Evolutionary conservation across 2,113 vertebrate genomes (phyloP).

Genomic region (Cyanoramphus novaezelandiae): DNA sequence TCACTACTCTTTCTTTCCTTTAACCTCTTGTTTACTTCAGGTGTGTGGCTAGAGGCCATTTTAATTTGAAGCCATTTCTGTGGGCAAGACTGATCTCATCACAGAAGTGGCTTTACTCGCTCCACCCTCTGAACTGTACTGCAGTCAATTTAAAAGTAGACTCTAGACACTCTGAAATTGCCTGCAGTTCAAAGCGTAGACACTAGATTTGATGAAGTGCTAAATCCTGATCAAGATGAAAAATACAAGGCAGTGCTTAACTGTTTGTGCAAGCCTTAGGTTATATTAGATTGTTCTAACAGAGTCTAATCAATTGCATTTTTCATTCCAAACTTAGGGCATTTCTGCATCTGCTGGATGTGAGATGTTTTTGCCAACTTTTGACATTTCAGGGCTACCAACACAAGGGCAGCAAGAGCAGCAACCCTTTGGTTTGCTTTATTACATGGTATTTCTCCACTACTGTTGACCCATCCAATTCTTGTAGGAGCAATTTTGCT

Average conservation of each 20-base stretch:
- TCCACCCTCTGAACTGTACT: neutral
- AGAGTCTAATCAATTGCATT: neutral
- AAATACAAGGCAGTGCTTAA: neutral
- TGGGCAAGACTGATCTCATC: neutral
- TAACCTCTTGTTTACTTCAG: neutral
- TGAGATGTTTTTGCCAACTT: neutral
- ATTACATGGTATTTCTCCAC: rapidly evolving
- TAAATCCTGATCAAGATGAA: neutral
- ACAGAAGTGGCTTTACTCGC: neutral
- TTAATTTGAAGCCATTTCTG: neutral
- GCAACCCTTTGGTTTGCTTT: neutral
- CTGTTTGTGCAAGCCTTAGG: neutral
- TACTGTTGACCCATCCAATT: neutral
- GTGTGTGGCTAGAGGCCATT: neutral
- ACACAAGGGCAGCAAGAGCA: neutral
- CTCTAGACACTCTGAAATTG: neutral
- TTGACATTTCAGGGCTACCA: neutral
- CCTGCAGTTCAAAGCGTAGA: neutral
- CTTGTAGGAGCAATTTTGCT: neutral
- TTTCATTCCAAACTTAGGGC: neutral
- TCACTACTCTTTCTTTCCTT: neutral
- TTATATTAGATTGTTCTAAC: neutral
- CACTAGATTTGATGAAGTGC: neutral
- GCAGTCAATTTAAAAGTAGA: neutral
- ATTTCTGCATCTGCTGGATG: neutral